Percentiles rank a stretch among this genome's conserved stretches.
phyloP scores from a whole-genome alignment of 2,888 invertebrate species.

The Piscicola geometra region DNA sequence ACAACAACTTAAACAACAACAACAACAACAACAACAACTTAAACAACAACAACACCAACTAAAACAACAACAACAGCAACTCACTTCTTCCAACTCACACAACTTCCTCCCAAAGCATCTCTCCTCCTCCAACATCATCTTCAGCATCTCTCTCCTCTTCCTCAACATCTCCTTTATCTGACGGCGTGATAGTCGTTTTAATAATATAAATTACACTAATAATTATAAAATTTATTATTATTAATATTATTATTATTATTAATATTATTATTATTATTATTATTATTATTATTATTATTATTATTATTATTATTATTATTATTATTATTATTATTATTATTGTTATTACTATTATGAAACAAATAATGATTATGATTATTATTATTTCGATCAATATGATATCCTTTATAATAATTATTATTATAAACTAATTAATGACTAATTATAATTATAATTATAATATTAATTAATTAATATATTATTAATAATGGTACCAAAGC shows the following conservation, averaged over 20 bases:
- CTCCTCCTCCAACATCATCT: too few species aligned
- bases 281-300: slow-evolving; percentile 7
- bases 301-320: background rate
- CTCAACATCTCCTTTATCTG: too few species aligned
- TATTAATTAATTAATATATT: too few species aligned
- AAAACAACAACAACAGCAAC: too few species aligned
- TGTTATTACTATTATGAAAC: background rate
- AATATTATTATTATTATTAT: slow-evolving; percentile 14
- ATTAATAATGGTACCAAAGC: too few species aligned
- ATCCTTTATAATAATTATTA: background rate
- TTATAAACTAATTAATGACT: background rate
- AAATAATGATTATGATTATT: background rate
- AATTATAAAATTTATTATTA: background rate
- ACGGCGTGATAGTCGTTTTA: background rate
- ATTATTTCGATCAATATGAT: background rate
- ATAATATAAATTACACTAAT: background rate
- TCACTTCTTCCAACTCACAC: too few species aligned
- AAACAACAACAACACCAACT: too few species aligned
- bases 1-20: too few species aligned
- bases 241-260: slow-evolving; percentile 18
- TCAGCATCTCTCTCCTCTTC: too few species aligned
- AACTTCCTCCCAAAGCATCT: too few species aligned
- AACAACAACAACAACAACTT: too few species aligned
- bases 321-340: slow-evolving; percentile 7
- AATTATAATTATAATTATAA: too few species aligned